A percentile compares a stretch with the other conserved stretches of the same genome.
Conservation (phyloP, 92 coral and sea anemone species). For the Porites cylindrica region DNA sequence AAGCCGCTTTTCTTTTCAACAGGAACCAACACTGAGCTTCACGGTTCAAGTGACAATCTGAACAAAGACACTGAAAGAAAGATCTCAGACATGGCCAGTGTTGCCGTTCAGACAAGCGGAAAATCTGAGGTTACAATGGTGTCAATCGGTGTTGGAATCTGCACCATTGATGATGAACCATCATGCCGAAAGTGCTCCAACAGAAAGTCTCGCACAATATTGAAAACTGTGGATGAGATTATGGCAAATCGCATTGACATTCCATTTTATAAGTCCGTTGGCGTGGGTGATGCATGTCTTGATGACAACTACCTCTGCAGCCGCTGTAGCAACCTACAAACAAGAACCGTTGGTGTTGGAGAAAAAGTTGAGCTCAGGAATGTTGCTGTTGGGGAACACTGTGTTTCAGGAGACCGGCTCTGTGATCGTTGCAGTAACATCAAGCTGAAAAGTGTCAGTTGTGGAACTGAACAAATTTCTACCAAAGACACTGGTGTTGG, state of each 20-base stretch:
- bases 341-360: constrained; percentile 76
- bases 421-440: constrained; percentile 66
- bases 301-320: constrained; percentile 77
- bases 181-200: constrained; percentile 70
- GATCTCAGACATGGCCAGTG: not conserved
- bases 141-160: constrained; percentile 92
- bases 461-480: constrained; percentile 55
- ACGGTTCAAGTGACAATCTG: not conserved
- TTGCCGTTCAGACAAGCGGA: constrained; percentile 74
- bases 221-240: constrained; percentile 85
- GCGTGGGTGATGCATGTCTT: constrained; percentile 74
- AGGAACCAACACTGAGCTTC: constrained; percentile 49
- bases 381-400: constrained; percentile 69
- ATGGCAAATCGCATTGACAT: constrained; percentile 82
- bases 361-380: constrained; percentile 52
- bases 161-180: constrained; percentile 85
- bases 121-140: constrained; percentile 43
- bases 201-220: constrained; percentile 46
- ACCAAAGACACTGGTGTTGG: constrained; percentile 62
- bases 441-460: constrained; percentile 66
- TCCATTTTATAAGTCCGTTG: constrained; percentile 75
- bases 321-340: constrained; percentile 64
- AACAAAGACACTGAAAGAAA: not conserved
- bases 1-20: constrained; percentile 66
- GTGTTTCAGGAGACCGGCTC: constrained; percentile 56